phyloP scores from a whole-genome alignment of 2,113 vertebrate genomes.

The Mugil cephalus region DNA sequence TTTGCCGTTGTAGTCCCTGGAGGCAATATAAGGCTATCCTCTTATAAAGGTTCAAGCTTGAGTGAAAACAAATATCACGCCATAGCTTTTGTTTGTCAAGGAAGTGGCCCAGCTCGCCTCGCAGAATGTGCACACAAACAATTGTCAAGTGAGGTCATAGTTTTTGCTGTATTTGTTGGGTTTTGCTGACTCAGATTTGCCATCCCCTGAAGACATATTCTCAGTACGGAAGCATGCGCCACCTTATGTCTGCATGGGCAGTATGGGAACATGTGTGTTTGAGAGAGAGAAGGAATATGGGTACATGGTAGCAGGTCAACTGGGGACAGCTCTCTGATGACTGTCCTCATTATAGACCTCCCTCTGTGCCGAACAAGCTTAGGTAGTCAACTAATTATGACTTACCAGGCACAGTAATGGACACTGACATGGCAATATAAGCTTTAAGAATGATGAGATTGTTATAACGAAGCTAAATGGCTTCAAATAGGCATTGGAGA shows the following conservation, averaged over 20 bases:
- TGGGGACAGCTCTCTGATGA: slow-evolving; percentile 52
- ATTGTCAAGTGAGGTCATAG: not conserved
- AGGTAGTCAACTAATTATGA: slow-evolving; percentile 49
- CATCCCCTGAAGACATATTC: not conserved
- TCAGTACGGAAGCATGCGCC: not conserved
- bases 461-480: slow-evolving; percentile 48
- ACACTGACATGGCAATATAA: slow-evolving; percentile 41
- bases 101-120: slow-evolving; percentile 1
- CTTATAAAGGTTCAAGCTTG: slow-evolving; percentile 16
- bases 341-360: slow-evolving; percentile 49
- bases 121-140: not conserved
- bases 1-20: slow-evolving; percentile 14
- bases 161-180: not conserved
- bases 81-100: slow-evolving; percentile 18
- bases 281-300: slow-evolving; percentile 2
- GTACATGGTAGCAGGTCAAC: slow-evolving; percentile 35
- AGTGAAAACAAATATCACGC: slow-evolving; percentile 40
- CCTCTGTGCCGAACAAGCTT: slow-evolving; percentile 42
- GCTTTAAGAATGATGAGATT: slow-evolving; percentile 51
- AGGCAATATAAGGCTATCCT: not conserved
- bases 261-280: slow-evolving; percentile 1
- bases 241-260: not conserved
- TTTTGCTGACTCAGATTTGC: slow-evolving; percentile 18
- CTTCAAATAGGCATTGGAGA: slow-evolving; percentile 28
- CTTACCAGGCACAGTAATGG: slow-evolving; percentile 41